Conservation (phyloP, 2,888 invertebrate species). For the Lutraria lutraria region DNA sequence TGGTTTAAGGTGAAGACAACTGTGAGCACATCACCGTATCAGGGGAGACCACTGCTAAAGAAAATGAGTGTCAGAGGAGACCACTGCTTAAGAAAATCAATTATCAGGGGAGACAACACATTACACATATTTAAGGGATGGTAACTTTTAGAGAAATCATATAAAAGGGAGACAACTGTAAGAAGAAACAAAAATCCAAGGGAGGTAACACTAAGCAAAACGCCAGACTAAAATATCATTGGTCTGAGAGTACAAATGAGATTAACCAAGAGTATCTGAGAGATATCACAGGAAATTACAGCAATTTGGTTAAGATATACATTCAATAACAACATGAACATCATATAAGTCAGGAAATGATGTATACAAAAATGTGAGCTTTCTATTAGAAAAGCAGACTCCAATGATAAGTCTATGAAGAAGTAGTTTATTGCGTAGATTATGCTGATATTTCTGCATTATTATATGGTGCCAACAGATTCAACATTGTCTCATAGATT, state of each 20-base stretch:
- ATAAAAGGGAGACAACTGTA: neutral
- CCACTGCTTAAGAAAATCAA: neutral
- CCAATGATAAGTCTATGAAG: neutral
- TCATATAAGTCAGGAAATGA: neutral
- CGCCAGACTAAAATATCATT: neutral
- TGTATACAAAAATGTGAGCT: neutral
- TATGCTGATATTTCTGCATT: neutral
- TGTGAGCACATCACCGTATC: too few relatives aligned
- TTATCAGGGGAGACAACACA: neutral
- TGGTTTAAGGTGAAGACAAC: too few relatives aligned
- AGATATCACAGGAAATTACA: slow-evolving; percentile 11
- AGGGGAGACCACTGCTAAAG: neutral
- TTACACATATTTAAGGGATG: neutral
- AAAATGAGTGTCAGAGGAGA: neutral
- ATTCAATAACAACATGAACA: neutral
- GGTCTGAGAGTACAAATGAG: too few relatives aligned
- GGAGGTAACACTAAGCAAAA: neutral
- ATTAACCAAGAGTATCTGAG: neutral
- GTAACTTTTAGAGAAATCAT: neutral
- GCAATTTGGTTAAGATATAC: neutral
- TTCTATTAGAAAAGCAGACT: neutral
- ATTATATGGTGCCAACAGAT: slow-evolving; percentile 12
- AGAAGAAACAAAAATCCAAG: neutral
- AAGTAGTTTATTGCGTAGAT: neutral
- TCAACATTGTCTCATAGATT: neutral